phyloP scores from a whole-genome alignment of 2,888 invertebrate genomes.

The Nysson spinosus region DNA sequence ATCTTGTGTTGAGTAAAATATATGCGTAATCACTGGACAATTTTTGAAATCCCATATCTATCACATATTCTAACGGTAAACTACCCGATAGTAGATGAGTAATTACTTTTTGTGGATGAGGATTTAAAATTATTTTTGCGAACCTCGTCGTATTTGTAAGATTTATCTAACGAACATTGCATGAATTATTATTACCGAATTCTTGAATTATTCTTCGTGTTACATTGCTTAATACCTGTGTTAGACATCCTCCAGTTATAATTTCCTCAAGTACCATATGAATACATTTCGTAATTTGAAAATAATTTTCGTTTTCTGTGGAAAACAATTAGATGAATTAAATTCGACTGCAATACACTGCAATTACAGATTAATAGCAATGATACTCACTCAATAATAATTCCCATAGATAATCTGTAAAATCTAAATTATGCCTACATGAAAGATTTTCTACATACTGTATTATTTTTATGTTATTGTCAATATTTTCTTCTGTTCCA shows the following conservation, averaged over 20 bases:
- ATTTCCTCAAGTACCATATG: conserved; percentile 56
- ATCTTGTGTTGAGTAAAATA: conserved; percentile 58
- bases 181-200: conserved; percentile 2
- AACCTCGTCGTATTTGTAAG: conserved; percentile 59
- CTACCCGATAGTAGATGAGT: conserved; percentile 60
- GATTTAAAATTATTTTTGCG: conserved; percentile 50
- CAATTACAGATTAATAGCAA: neutral
- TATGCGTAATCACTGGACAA: conserved; percentile 66
- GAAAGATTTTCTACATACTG: conserved; percentile 51
- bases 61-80: conserved; percentile 65
- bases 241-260: conserved; percentile 42
- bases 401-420: conserved; percentile 66
- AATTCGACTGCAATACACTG: neutral
- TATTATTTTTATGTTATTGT: conserved; percentile 45
- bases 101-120: conserved; percentile 32
- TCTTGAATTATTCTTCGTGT: conserved; percentile 37
- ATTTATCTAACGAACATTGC: conserved; percentile 31
- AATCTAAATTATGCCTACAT: conserved; percentile 59
- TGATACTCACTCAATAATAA: conserved; percentile 44
- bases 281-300: conserved; percentile 58
- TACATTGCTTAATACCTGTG: conserved; percentile 55
- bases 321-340: conserved; percentile 13
- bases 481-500: conserved; percentile 36
- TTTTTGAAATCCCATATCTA: conserved; percentile 70
- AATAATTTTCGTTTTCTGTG: conserved; percentile 47